Percentiles rank a stretch among this genome's conserved stretches.
These are phyloP conservation scores for Macaria liturata DNA, from an alignment of 2,888 invertebrate species.

Conservation along the genomic window DNA sequence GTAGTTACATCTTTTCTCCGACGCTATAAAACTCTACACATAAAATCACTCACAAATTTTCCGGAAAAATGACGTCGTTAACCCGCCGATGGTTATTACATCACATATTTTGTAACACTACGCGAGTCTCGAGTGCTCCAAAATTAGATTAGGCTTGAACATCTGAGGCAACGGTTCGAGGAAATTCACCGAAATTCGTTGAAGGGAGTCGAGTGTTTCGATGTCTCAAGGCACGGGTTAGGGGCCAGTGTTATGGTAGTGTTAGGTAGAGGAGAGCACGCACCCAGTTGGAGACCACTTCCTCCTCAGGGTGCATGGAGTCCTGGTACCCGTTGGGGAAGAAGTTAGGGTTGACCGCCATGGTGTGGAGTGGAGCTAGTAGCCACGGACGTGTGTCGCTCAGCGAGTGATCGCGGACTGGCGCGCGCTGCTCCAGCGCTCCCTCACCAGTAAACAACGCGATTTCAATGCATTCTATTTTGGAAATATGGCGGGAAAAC, in stretches of 20 bases:
- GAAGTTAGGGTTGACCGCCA: slow-evolving; percentile 77
- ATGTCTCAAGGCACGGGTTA: slow-evolving; percentile 11
- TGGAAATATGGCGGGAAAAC: slow-evolving; percentile 78
- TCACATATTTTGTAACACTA: slow-evolving; percentile 75
- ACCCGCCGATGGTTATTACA: slow-evolving; percentile 60
- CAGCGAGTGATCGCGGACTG: slow-evolving; percentile 71
- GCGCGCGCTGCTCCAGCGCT: slow-evolving; percentile 63
- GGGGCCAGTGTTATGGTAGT: slow-evolving; percentile 21
- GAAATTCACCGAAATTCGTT: slow-evolving; percentile 31
- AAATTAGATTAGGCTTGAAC: slow-evolving; percentile 61
- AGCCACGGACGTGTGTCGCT: slow-evolving; percentile 68
- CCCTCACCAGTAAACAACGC: slow-evolving; percentile 75
- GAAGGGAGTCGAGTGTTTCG: slow-evolving; percentile 25
- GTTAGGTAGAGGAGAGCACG: slow-evolving; percentile 52
- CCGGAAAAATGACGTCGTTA: slow-evolving; percentile 51
- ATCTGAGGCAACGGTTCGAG: slow-evolving; percentile 33
- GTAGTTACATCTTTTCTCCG: slow-evolving; percentile 14
- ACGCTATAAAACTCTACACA: slow-evolving; percentile 29
- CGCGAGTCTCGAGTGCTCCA: slow-evolving; percentile 63
- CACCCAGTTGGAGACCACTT: slow-evolving; percentile 85
- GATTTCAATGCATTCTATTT: slow-evolving; percentile 81
- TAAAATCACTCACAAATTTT: slow-evolving; percentile 48
- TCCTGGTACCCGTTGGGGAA: slow-evolving; percentile 82
- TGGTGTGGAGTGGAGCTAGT: slow-evolving; percentile 56
- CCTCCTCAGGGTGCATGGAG: slow-evolving; percentile 81